phyloP scores from a whole-genome alignment of 1,140 invertebrate species.

The Aphaenogaster rudis region DNA sequence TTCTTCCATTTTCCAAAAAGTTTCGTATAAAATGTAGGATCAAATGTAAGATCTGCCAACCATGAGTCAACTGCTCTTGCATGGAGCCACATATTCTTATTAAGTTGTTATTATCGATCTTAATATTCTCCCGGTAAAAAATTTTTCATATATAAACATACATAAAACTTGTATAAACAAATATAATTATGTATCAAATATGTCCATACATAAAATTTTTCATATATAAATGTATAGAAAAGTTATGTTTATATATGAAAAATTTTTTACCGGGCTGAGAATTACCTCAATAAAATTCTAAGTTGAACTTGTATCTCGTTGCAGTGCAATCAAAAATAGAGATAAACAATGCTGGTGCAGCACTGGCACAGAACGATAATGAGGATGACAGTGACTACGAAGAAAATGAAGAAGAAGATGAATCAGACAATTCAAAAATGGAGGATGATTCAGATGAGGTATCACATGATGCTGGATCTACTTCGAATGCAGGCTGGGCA shows the following conservation, averaged over 20 bases:
- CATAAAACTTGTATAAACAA: too few species aligned
- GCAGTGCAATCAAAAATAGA: neutral
- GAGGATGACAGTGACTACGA: constrained; percentile 11
- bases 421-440: neutral
- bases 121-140: neutral
- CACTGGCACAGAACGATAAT: neutral
- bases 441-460: neutral
- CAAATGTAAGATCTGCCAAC: neutral
- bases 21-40: too few species aligned
- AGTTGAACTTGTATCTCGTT: constrained; percentile 5
- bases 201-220: too few species aligned
- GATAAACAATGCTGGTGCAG: neutral
- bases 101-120: neutral
- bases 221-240: too few species aligned
- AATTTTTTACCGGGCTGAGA: neutral
- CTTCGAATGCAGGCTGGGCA: constrained; percentile 87
- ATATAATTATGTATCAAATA: too few species aligned
- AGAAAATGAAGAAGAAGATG: neutral
- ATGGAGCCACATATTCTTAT: neutral
- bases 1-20: too few species aligned
- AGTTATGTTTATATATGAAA: too few species aligned
- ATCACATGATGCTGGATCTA: neutral
- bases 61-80: neutral
- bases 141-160: too few species aligned
- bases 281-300: neutral